Conservation (phyloP, 2,888 invertebrate genomes). For the Tinea trinotella region DNA sequence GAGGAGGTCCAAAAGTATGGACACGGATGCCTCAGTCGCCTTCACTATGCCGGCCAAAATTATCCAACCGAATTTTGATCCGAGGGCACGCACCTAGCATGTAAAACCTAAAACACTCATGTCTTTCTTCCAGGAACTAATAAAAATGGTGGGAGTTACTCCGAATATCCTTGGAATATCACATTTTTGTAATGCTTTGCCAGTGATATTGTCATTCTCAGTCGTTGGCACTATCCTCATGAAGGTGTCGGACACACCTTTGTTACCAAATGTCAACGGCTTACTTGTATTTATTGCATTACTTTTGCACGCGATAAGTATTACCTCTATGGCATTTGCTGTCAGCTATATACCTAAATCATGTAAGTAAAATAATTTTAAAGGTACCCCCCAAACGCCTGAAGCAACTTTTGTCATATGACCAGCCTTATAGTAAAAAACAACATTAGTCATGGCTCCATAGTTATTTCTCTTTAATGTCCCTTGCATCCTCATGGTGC, state of each 20-base stretch:
- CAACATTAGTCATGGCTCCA: too few relatives aligned
- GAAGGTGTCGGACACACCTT: constrained; percentile 41
- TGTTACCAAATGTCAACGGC: constrained; percentile 65
- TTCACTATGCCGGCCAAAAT: too few relatives aligned
- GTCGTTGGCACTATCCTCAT: constrained; percentile 44
- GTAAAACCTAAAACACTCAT: too few relatives aligned
- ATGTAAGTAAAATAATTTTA: constrained; percentile 61
- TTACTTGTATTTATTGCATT: constrained; percentile 73
- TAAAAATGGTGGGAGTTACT: constrained; percentile 84
- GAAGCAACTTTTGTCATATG: too few relatives aligned
- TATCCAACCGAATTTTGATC: too few relatives aligned
- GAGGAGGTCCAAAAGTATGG: too few relatives aligned
- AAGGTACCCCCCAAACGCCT: too few relatives aligned
- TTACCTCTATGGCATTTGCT: constrained; percentile 74
- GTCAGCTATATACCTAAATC: constrained; percentile 75
- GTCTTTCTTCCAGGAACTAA: constrained; percentile 73
- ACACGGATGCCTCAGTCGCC: too few relatives aligned
- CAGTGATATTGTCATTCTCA: constrained; percentile 69
- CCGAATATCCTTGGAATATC: constrained; percentile 76
- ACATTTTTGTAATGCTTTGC: constrained; percentile 77
- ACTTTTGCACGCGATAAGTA: constrained; percentile 70
- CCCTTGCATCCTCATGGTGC: too few relatives aligned
- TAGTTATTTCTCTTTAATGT: too few relatives aligned
- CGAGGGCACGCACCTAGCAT: too few relatives aligned
- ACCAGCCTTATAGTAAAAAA: too few relatives aligned